Percentiles rank a stretch among this genome's conserved stretches.
These are phyloP conservation scores for Tapirus indicus DNA, from an alignment of 2,797 vertebrate genomes.

Conservation along the genomic window DNA sequence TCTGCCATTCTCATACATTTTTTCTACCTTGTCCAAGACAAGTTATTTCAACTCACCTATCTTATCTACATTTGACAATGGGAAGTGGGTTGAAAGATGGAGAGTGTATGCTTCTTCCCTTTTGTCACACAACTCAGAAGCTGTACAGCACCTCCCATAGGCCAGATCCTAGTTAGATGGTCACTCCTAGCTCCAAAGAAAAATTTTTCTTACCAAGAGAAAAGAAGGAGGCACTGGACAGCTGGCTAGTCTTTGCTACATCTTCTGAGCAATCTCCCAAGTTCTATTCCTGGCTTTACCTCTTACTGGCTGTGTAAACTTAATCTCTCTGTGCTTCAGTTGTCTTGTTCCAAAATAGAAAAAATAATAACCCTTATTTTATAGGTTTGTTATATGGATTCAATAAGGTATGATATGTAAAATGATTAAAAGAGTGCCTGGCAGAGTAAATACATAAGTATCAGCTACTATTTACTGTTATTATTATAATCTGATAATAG, in stretches of 20 bases:
- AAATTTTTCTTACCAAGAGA: neutral
- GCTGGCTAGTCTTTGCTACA: neutral
- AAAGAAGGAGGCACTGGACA: neutral
- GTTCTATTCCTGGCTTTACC: neutral
- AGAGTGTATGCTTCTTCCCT: neutral
- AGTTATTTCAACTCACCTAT: neutral
- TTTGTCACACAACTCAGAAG: neutral
- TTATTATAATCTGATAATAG: conserved; percentile 10
- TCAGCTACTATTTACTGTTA: neutral
- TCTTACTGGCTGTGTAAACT: neutral
- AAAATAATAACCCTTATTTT: neutral
- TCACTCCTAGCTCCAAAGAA: neutral
- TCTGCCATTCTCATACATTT: neutral
- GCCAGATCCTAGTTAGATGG: no score
- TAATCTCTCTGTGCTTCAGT: neutral
- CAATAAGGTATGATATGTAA: neutral
- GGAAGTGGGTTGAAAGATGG: neutral
- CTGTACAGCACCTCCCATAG: neutral
- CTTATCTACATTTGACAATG: neutral
- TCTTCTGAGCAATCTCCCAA: neutral
- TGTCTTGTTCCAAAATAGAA: neutral
- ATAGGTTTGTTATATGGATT: neutral
- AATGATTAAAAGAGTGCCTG: neutral
- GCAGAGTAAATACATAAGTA: neutral
- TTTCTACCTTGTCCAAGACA: neutral